A percentile compares a stretch with the other conserved stretches of the same genome.
Conservation (phyloP, 2,797 vertebrate species). For the Phataginus tetradactyla region DNA sequence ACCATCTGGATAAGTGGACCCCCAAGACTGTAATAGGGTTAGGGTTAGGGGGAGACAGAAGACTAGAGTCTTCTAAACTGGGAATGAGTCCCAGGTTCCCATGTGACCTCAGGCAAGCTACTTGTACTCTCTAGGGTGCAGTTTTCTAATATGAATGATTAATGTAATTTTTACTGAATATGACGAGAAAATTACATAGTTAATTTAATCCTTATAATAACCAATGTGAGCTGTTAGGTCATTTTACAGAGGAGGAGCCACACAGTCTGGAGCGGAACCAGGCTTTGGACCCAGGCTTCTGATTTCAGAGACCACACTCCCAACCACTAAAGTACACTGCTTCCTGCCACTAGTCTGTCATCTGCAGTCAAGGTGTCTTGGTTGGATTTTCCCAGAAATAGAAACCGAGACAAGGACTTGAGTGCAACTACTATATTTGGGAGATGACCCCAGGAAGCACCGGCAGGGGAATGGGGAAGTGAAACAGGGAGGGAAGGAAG, state of each 20-base stretch:
- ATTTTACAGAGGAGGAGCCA: background rate
- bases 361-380: background rate
- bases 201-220: background rate
- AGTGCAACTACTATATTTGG: background rate
- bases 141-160: background rate
- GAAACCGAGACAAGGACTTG: conserved; percentile 22
- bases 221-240: background rate
- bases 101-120: background rate
- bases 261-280: background rate
- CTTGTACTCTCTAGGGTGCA: background rate
- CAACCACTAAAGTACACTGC: background rate
- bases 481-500: conserved; percentile 11
- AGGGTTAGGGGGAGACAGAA: background rate
- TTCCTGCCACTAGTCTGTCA: background rate
- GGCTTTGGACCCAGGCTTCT: background rate
- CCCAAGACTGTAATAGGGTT: background rate
- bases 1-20: background rate
- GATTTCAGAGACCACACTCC: background rate
- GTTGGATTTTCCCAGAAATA: background rate
- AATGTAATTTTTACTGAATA: background rate
- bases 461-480: background rate
- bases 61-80: background rate
- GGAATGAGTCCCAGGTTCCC: background rate
- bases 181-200: background rate
- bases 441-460: background rate